Conservation (phyloP, 2,888 invertebrate species). For the Tinea pellionella region DNA sequence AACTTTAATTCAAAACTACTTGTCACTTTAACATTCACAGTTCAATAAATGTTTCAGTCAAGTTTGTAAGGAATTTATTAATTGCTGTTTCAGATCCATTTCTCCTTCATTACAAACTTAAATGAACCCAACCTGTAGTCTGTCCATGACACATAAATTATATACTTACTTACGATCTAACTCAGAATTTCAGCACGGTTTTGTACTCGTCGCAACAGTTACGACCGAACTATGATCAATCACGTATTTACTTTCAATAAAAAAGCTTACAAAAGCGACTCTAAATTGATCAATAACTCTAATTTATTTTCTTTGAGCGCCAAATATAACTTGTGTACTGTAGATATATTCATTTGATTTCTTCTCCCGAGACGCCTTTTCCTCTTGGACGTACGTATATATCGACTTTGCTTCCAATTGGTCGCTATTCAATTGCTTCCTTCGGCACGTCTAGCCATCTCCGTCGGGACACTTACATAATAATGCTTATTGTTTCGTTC, state of each 20-base stretch:
- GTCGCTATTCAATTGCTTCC: conserved; percentile 1
- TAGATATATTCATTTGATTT: background rate
- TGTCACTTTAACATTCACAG: background rate
- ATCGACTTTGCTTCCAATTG: background rate
- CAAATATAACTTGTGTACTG: background rate
- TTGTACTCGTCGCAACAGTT: background rate
- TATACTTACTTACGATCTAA: background rate
- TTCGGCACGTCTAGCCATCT: background rate
- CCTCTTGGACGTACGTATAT: background rate
- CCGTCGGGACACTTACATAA: background rate
- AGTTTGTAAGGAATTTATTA: background rate
- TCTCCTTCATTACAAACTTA: background rate
- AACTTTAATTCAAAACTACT: background rate
- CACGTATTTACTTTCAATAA: background rate
- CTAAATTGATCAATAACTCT: background rate
- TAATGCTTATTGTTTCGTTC: background rate
- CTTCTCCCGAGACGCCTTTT: background rate
- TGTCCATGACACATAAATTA: background rate
- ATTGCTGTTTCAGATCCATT: background rate
- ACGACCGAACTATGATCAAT: background rate
- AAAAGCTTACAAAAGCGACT: background rate
- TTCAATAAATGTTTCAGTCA: background rate
- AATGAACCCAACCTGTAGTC: background rate
- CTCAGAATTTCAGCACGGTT: background rate
- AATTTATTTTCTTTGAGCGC: background rate